Base-by-base conservation (phyloP, 1,140 invertebrate species). In the Aricia agestis region DNA sequence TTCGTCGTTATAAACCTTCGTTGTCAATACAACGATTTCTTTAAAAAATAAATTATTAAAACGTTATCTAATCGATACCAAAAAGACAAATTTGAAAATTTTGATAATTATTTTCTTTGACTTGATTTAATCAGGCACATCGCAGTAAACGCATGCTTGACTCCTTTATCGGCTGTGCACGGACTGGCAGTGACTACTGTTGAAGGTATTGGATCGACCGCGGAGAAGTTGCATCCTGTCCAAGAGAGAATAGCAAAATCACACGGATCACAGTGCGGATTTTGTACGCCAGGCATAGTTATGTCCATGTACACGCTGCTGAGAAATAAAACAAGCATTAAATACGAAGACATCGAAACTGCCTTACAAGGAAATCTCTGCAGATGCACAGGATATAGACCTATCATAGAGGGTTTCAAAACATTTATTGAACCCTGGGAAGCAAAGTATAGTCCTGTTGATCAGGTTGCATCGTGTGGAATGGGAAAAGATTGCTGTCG, bases 231-330 rank as follows among this genome's bases (percentile, higher is more conserved):
- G 25, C 96, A 98, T 90, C 95, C 97, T 0, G 95, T 96, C 9
- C 97, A 98, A 92, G 96, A 98, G 83, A 92, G 97, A 76, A 94
- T 98, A 66, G 96, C 97, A 0, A 96, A 96, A 92, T 93, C 96
- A 5, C 97, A 98, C 81, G 97, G 97, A 0, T 97, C 96, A 0
- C 97, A 98, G 90, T 98, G 97, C 84, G 97, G 97, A 2, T 98
- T 98, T 86, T 98, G 97, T 78, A 98, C 97, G 6, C 97, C 97
- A 1, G 97, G 97, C 17, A 98, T 98, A 59, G 96, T 98, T 0
- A 98, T 98, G 97, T 98, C 97, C 2, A 98, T 98, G 97, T 98
- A 98, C 78, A 93, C 97, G 0, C 85, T 98, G 9, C 83, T 98
- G 0, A 91, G 97, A 74, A 95, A 93, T 73, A 92, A 92, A 17